phyloP scores from a whole-genome alignment of 2,113 vertebrate species.

The Rhodinocichla rosea region DNA sequence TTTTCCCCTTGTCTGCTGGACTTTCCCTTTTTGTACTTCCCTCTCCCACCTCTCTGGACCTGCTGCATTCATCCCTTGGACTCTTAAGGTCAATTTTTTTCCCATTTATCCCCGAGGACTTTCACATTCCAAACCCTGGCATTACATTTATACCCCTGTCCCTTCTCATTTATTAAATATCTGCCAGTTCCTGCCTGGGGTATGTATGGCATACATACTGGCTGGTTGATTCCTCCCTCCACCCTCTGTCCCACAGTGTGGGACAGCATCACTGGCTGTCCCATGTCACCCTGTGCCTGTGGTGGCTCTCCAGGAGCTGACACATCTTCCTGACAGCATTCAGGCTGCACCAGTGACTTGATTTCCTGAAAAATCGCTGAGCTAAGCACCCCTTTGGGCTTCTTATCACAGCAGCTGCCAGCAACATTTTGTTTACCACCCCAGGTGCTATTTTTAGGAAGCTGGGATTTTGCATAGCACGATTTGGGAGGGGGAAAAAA shows the following conservation, averaged over 20 bases:
- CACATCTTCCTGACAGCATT: neutral
- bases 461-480: neutral
- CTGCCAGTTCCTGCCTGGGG: fast-evolving
- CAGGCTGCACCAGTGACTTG: neutral
- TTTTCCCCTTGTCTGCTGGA: neutral
- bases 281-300: fast-evolving
- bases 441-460: neutral
- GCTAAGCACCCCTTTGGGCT: neutral
- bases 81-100: fast-evolving
- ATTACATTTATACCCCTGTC: neutral
- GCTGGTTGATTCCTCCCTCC: neutral
- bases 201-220: fast-evolving
- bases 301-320: neutral
- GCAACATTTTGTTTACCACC: neutral
- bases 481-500: neutral
- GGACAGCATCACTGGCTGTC: neutral
- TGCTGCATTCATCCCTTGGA: neutral
- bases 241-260: fast-evolving
- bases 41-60: neutral
- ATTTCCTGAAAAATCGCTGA: neutral
- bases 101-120: fast-evolving
- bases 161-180: neutral
- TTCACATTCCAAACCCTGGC: neutral
- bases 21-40: neutral
- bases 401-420: neutral